Evolutionary conservation across 1,140 invertebrate genomes (phyloP).

Genomic region (Papilio aristodemus): DNA sequence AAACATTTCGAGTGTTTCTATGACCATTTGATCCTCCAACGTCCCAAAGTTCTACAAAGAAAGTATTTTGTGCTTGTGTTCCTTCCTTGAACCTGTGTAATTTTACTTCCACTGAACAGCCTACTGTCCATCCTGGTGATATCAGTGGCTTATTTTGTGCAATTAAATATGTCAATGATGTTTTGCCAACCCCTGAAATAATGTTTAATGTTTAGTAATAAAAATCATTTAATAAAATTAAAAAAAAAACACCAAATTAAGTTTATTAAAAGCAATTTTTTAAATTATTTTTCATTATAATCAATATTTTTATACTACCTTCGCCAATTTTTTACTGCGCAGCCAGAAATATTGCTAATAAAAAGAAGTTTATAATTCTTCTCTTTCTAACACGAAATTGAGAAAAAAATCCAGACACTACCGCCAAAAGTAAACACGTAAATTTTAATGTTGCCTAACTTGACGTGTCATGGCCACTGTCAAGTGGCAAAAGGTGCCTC

Average conservation of each 20-base stretch:
- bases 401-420: conserved; percentile 32
- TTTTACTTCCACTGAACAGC: conserved; percentile 97
- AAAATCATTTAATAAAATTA: background rate
- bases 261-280: no score
- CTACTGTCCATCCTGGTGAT: conserved; percentile 96
- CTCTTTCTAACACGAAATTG: background rate
- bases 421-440: conserved; percentile 40
- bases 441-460: conserved; percentile 53
- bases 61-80: conserved; percentile 93
- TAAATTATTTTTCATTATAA: no score
- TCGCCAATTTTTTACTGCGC: no score
- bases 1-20: conserved; percentile 93
- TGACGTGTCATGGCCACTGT: conserved; percentile 52
- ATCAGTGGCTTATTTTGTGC: conserved; percentile 91
- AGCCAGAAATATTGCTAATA: no score
- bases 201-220: conserved; percentile 20
- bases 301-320: no score
- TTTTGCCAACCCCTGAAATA: conserved; percentile 94
- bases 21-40: conserved; percentile 96
- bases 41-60: conserved; percentile 98
- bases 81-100: conserved; percentile 97
- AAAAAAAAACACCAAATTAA: no score
- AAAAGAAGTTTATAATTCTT: no score
- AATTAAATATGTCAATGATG: conserved; percentile 94
- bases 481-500: conserved; percentile 58